Evolutionary conservation across 2,888 invertebrate species (phyloP), one percentile per base, ranked within the genome.

Genomic region (Epinotia ramella): DNA sequence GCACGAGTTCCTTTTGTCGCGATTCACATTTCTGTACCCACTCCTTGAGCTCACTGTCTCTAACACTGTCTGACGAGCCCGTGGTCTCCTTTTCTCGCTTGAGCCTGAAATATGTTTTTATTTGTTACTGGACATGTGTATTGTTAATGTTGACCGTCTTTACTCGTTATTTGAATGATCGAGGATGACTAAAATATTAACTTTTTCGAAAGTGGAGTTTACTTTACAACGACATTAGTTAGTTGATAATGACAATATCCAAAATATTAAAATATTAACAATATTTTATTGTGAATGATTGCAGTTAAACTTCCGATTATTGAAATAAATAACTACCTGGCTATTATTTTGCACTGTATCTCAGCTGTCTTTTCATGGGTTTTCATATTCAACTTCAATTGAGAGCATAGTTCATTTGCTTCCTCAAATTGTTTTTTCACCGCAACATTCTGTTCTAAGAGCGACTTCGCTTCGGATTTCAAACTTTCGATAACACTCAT

Each of bases 331-430:
- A n/a, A 77, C 81, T 84, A 93, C 94, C 92, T 93, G 56, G 82
- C 88, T 59, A 94, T 91, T 84, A 92, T 93, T 76, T 86, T 88
- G 77, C 86, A 90, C 78, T 93, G 94, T 78, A 94, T 88, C 82
- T 91, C 89, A 0, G 90, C 90, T 0, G 93, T 89, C 79, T 92
- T 94, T 77, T 93, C 91, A 64, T 91, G 91, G 0, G 91, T 94
- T 80, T 92, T 94, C 5, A 92, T 91, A 79, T 94, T 94, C 11
- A 83, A 86, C 69, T 91, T 89, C 18, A 93, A 77, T 73, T 88
- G 86, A 4, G 83, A 84, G 77, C 85, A 88, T 57, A 92, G 88
- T 44, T 82, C 83, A 68, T 77, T 81, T 73, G 89, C 91, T 33
- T 91, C 91, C 69, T 95, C 92, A 0, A 93, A 86, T 62, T 93